Evolutionary conservation across 2,888 invertebrate genomes (phyloP).

Genomic region (Branchinecta sandiegonensis): DNA sequence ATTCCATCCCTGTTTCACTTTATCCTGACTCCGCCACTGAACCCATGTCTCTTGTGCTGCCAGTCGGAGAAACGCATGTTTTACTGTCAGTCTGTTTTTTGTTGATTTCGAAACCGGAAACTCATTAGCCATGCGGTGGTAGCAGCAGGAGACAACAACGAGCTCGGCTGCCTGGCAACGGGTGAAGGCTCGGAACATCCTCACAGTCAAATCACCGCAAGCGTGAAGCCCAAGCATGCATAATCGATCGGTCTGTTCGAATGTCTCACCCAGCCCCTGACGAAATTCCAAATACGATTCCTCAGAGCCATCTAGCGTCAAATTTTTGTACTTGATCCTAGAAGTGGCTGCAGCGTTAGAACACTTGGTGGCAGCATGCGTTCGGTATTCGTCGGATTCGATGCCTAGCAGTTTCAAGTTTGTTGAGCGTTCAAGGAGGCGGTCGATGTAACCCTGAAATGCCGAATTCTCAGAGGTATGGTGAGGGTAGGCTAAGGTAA

Average conservation of each 20-base stretch:
- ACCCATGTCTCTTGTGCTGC: conserved; percentile 52
- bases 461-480: too few species aligned
- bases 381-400: conserved; percentile 3
- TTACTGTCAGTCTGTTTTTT: conserved; percentile 31
- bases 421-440: neutral
- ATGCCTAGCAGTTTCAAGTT: conserved; percentile 5
- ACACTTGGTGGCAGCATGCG: neutral
- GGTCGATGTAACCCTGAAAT: conserved; percentile 3
- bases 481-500: too few species aligned
- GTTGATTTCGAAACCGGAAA: conserved; percentile 33
- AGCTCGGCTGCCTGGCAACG: conserved; percentile 42
- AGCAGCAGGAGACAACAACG: conserved; percentile 61
- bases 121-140: conserved; percentile 48
- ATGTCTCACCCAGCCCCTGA: neutral
- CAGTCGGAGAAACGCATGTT: conserved; percentile 50
- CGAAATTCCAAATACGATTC: neutral
- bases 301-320: conserved; percentile 10
- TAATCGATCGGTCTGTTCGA: conserved; percentile 18
- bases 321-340: neutral
- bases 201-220: conserved; percentile 57
- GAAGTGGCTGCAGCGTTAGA: neutral
- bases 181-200: conserved; percentile 49
- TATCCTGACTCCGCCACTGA: conserved; percentile 40
- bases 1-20: conserved; percentile 38
- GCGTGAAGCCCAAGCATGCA: conserved; percentile 54